Percentiles rank a stretch among this genome's conserved stretches.
phyloP scores from a whole-genome alignment of 1,140 invertebrate species.

The Phymastichus coffea region DNA sequence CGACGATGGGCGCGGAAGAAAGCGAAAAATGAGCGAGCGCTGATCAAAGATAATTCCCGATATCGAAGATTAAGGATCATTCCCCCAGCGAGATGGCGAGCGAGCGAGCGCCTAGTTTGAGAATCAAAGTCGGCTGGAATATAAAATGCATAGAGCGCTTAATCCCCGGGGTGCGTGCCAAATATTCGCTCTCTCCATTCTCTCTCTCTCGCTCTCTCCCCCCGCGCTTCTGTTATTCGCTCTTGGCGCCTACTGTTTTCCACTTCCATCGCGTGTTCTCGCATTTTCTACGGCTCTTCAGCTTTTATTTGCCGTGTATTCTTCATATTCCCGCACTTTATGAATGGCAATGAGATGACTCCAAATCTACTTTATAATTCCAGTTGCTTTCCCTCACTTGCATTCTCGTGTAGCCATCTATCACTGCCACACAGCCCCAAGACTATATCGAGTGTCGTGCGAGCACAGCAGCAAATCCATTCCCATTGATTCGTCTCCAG shows the following conservation, averaged over 20 bases:
- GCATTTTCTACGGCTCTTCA: background rate
- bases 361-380: too few relatives aligned
- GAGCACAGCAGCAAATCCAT: too few relatives aligned
- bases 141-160: constrained; percentile 50
- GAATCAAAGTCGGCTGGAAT: constrained; percentile 48
- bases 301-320: background rate
- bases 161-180: constrained; percentile 34
- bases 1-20: background rate
- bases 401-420: too few relatives aligned
- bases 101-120: constrained; percentile 31
- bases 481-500: too few relatives aligned
- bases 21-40: constrained; percentile 27
- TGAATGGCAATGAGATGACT: too few relatives aligned
- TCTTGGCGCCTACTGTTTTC: background rate
- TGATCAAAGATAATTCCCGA: constrained; percentile 50
- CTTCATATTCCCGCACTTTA: too few relatives aligned
- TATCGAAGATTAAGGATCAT: constrained; percentile 47
- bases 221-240: background rate
- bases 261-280: background rate
- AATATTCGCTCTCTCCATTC: too few relatives aligned
- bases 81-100: constrained; percentile 28
- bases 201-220: too few relatives aligned
- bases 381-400: too few relatives aligned
- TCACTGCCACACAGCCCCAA: too few relatives aligned
- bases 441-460: too few relatives aligned